Base-by-base conservation (phyloP, 2,888 invertebrate species). In the Lumbricus terrestris region DNA sequence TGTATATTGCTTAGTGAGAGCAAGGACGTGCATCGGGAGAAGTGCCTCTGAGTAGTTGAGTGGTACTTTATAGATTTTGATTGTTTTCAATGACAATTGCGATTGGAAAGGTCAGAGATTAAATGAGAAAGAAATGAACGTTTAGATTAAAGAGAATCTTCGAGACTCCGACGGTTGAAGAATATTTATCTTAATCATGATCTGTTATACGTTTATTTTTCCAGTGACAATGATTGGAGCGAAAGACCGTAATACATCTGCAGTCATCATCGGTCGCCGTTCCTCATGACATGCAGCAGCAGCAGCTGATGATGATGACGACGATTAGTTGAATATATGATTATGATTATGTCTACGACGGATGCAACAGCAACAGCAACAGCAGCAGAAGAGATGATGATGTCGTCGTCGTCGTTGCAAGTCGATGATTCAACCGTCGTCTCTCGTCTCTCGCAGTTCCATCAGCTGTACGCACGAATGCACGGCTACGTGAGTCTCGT, bases 401-500 rank as follows among this genome's bases (percentile, higher is more conserved):
- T 18, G 47, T 8, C n/a, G 18, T 11, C 33, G 47, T 8, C n/a
- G 82, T 13, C 29, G 16, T 29, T 23, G 82, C n/a, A n/a, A n/a
- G 29, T 88, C 40, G 88, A 85, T 16, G 88, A 85, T 16, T 38
- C 47, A 20, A 18, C 69, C n/a, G 90, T 35, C n/a, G 90, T 47
- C 16, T 34, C 37, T 23, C 35, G 85, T 35, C 92, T 93, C 23
- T 89, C 90, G 16, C n/a, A 34, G n/a, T 91, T 90, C 54, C 88
- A 90, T 34, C 82, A 29, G 8, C 83, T 88, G 35, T 91, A 91
- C 88, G 89, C 90, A 0, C 29, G n/a, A 29, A 90, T 89, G 20
- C 98, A 98, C 94, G 98, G 98, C 83, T 97, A 97, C 95, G 96
- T 97, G 90, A 97, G 97, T 91, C 95, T 98, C 85, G 96, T 97